Base-by-base conservation (phyloP, 2,888 invertebrate species). In the Melitaea athalia region DNA sequence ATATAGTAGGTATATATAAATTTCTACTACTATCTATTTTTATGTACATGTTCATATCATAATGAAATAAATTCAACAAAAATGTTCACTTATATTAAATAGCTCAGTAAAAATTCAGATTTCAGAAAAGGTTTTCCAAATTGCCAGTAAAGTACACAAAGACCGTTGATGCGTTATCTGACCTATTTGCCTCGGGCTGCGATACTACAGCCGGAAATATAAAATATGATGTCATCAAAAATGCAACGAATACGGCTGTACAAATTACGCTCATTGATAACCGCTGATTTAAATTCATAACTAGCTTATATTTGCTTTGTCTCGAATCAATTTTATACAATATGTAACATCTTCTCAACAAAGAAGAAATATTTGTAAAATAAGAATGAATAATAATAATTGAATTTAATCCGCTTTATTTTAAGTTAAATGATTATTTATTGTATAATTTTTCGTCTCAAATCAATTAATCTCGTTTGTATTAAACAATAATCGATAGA, bases 171-270 rank as follows among this genome's bases (percentile, higher is more conserved):
- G 67, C 61, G 67, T 67, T 62, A 67, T 67, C 67, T 49, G 67
- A 67, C 55, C 55, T 62, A 33, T 33, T 67, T 62, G 67, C 67
- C 67, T 57, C 67, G 38, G 61, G 67, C 61, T 33, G 14, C 33
- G 49, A 67, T 67, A 61, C 67, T 38, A 57, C 67, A 55, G 67
- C 57, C 55, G 61, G 55, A 67, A 67, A 67, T 62, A 67, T 62
- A 38, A 62, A 67, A 67, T 67, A 62, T 62, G 38, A 49, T 24
- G 61, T 57, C 55, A 67, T 67, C 55, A 67, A 62, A 67, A 67
- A 62, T 62, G 62, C 38, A 55, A 62, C 53, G 53, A 61, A 55
- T 33, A 31, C 45, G 45, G 17, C 38, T 62, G 38, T 62, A 50
- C 60, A 15, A 62, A 67, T 62, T 61, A 67, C 60, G 17, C 15